A percentile compares a stretch with the other conserved stretches of the same genome.
These are phyloP conservation scores for Patella depressa DNA, from an alignment of 2,888 invertebrate genomes.

Conservation along the genomic window DNA sequence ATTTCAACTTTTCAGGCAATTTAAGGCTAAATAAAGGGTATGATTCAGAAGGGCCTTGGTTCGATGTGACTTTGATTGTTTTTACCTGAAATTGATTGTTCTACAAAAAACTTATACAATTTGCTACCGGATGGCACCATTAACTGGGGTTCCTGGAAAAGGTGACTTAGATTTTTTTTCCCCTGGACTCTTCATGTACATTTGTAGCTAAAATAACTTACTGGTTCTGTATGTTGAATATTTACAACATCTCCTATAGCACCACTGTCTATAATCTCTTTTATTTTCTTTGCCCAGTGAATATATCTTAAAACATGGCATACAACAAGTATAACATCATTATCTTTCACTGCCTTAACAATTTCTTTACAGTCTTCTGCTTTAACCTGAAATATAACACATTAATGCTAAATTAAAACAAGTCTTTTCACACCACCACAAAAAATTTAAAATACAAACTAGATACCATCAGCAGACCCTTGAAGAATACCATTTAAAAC, in stretches of 20 bases:
- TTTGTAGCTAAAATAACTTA: constrained; percentile 40
- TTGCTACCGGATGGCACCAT: no score
- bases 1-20: no score
- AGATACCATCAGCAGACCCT: no score
- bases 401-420: neutral
- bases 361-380: constrained; percentile 71
- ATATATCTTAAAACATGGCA: constrained; percentile 72
- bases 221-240: constrained; percentile 72
- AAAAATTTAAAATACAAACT: neutral
- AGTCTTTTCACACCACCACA: neutral
- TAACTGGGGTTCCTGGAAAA: no score
- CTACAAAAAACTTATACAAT: no score
- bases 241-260: constrained; percentile 72
- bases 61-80: no score
- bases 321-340: constrained; percentile 69
- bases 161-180: no score
- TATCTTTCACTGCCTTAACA: constrained; percentile 64
- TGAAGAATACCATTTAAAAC: no score
- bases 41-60: no score
- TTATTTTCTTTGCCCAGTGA: constrained; percentile 67
- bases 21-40: no score
- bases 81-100: no score
- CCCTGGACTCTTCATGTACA: neutral
- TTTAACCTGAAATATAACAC: constrained; percentile 54
- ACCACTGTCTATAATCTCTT: constrained; percentile 69